These are phyloP conservation scores for Nipponia nippon DNA, from an alignment of 2,113 vertebrate species.

Conservation along the genomic window DNA sequence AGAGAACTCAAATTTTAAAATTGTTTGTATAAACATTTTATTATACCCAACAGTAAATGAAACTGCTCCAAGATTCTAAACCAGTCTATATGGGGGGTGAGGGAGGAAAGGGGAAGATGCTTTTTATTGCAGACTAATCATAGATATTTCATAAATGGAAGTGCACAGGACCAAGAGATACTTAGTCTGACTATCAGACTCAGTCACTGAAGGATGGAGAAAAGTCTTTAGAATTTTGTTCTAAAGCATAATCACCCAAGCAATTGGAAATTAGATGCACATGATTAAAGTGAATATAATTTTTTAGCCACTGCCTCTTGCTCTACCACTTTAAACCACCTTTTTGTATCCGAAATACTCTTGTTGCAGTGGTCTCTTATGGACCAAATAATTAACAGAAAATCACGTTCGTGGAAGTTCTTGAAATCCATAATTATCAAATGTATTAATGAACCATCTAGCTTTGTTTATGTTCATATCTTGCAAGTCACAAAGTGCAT, in stretches of 20 bases:
- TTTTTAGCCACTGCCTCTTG: neutral
- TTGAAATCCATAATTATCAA: neutral
- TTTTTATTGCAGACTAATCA: neutral
- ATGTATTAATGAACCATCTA: neutral
- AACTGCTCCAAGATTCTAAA: neutral
- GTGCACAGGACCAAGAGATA: neutral
- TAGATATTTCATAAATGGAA: neutral
- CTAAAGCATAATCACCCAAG: neutral
- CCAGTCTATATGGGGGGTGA: fast-evolving
- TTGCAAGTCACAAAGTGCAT: neutral
- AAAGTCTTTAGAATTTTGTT: neutral
- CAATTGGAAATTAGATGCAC: neutral
- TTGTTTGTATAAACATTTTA: neutral
- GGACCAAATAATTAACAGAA: neutral
- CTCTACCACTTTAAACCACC: neutral
- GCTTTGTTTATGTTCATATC: neutral
- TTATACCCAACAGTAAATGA: neutral
- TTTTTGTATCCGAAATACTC: neutral
- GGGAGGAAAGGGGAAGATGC: neutral
- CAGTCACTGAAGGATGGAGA: neutral
- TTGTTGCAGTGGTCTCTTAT: neutral
- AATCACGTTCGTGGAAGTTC: neutral
- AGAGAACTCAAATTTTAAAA: neutral
- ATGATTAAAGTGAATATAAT: neutral
- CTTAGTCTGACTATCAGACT: neutral